Evolutionary conservation across 2,888 invertebrate genomes (phyloP).

Genomic region (Lydus trimaculatus): DNA sequence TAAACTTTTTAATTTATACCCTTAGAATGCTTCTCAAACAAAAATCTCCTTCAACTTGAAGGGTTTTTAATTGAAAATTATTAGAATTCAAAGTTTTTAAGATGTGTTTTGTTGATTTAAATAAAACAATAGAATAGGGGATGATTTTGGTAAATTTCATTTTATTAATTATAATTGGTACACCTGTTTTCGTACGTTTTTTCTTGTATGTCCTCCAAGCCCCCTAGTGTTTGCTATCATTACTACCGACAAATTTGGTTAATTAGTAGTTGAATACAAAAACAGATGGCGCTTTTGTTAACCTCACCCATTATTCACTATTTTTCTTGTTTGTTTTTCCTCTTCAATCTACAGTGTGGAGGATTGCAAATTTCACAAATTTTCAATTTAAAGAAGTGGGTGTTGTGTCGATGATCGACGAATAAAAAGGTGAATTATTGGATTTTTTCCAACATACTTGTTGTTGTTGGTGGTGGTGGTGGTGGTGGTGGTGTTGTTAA

Average conservation of each 20-base stretch:
- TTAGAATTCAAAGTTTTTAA: too few relatives aligned
- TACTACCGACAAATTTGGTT: background rate
- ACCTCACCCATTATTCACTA: too few relatives aligned
- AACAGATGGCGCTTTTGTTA: background rate
- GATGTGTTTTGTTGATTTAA: too few relatives aligned
- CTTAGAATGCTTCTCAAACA: too few relatives aligned
- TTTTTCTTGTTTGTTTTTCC: too few relatives aligned
- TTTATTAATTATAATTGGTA: background rate
- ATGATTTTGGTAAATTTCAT: too few relatives aligned
- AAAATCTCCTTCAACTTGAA: too few relatives aligned
- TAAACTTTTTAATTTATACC: background rate
- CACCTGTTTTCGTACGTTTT: background rate
- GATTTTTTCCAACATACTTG: background rate
- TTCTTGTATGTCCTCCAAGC: too few relatives aligned
- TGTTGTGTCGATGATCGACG: background rate
- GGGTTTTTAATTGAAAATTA: too few relatives aligned
- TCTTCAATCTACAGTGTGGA: background rate
- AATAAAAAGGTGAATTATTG: background rate
- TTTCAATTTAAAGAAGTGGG: background rate
- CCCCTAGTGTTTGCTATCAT: too few relatives aligned
- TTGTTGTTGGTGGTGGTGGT: too few relatives aligned
- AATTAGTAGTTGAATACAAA: background rate
- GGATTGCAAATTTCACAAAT: background rate
- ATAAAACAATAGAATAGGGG: too few relatives aligned
- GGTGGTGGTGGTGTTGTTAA: background rate